Percentiles rank a stretch among this genome's conserved stretches.
Evolutionary conservation across 1,140 invertebrate species (phyloP).

Genomic region (Harlomillsia oculata): DNA sequence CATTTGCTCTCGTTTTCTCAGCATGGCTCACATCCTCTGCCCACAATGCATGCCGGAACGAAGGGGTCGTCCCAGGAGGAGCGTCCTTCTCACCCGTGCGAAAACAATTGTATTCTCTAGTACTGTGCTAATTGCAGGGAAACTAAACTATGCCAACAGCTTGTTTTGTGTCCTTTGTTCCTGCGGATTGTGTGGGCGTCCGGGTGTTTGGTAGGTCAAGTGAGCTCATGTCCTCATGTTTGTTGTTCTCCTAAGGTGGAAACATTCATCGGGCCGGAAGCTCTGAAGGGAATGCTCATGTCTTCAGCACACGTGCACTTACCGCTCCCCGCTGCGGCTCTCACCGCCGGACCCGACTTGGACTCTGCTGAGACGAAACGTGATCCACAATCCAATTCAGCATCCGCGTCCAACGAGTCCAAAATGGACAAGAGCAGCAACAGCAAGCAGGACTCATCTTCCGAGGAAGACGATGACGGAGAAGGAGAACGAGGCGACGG

Average conservation of each 20-base stretch:
- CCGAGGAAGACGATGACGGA: slow-evolving; percentile 10
- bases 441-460: slow-evolving; percentile 3
- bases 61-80: background rate
- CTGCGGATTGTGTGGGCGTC: too few relatives aligned
- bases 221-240: too few relatives aligned
- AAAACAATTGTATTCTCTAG: too few relatives aligned
- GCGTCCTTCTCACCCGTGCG: slow-evolving; percentile 18
- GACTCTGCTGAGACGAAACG: slow-evolving; percentile 30
- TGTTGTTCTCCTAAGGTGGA: slow-evolving; percentile 7
- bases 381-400: too few relatives aligned
- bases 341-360: slow-evolving; percentile 9
- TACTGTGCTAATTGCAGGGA: too few relatives aligned
- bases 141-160: too few relatives aligned
- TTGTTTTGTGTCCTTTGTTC: too few relatives aligned
- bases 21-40: slow-evolving; percentile 25
- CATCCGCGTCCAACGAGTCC: too few relatives aligned
- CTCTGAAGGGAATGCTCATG: slow-evolving; percentile 9
- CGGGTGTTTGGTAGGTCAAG: too few relatives aligned
- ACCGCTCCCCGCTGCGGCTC: slow-evolving; percentile 1
- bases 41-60: background rate
- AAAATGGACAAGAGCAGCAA: background rate
- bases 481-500: slow-evolving; percentile 1
- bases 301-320: background rate
- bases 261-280: slow-evolving; percentile 9
- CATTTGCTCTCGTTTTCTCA: slow-evolving; percentile 31